Base-by-base conservation (phyloP, 2,113 vertebrate species). In the Epinephelus fuscoguttatus region DNA sequence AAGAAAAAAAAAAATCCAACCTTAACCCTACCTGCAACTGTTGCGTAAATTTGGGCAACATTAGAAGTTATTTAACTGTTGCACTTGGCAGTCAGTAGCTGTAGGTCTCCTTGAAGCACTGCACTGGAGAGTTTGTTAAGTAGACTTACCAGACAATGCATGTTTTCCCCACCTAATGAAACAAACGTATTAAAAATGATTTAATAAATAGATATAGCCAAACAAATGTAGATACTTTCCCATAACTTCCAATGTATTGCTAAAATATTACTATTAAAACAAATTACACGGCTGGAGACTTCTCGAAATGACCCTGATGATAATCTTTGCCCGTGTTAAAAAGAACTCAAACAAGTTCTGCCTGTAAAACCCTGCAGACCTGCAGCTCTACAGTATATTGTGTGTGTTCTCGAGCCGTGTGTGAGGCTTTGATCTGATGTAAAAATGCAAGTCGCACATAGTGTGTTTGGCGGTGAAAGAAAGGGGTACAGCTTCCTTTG, bases 401-500 rank as follows among this genome's bases (percentile, higher is more conserved):
- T n/a, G 42, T 77, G 45, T 69, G 50, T 78, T 68, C 70, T 73
- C 33, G 1, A 37, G 62, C 56, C 37, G 55, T 71, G 68, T 73
- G n/a, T n/a, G 30, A 21, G 21, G 45, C 89, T 93, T 92, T 92
- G 82, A 92, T 95, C 75, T 66, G 76, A 87, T 40, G 70, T 52
- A 71, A 64, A 74, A 70, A 56, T 9, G 49, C 37, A 71, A 42
- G 73, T 78, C 18, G 42, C 83, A 77, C 77, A 79, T 85, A 64
- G 71, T 67, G 69, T 84, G 78, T 90, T 86, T 52, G 75, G 76
- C 57, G 61, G 47, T 60, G 82, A 75, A 40, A 21, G 61, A 56
- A 84, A 80, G n/a, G 67, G 75, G 81, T 93, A 75, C 74, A 91
- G 88, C 89, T 86, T 91, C 88, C 72, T 94, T 81, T 85, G 91